phyloP scores from a whole-genome alignment of 2,113 vertebrate genomes.

The Nycticebus coucang region DNA sequence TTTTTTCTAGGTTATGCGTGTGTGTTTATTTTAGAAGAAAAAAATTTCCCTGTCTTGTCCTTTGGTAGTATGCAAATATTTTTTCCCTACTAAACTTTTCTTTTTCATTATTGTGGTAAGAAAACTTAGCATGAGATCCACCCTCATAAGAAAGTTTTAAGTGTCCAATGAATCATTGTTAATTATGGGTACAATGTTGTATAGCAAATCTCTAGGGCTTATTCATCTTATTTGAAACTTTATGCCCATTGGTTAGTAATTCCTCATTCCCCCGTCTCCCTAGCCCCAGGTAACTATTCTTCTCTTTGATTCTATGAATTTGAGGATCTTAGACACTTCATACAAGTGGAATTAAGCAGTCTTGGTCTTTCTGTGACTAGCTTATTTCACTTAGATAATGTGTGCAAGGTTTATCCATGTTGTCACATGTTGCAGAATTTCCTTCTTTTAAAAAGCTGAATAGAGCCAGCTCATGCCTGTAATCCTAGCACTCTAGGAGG shows the following conservation, averaged over 20 bases:
- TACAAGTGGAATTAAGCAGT: background rate
- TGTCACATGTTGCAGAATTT: background rate
- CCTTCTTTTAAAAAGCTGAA: background rate
- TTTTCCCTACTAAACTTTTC: background rate
- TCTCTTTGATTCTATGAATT: background rate
- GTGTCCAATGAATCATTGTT: background rate
- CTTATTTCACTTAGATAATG: background rate
- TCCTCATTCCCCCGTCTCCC: background rate
- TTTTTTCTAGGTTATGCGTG: background rate
- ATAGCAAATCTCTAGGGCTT: background rate
- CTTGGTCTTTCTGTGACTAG: background rate
- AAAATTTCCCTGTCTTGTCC: background rate
- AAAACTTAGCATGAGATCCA: background rate
- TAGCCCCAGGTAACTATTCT: background rate
- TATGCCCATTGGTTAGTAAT: no score
- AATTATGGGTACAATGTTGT: background rate
- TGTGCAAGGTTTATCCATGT: background rate
- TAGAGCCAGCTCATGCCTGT: background rate
- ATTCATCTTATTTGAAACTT: background rate
- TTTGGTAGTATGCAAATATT: background rate
- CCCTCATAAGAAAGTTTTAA: background rate
- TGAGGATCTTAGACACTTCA: background rate
- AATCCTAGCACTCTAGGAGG: no score
- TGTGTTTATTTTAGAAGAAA: background rate
- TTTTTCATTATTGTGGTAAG: background rate